Evolutionary conservation across 2,113 vertebrate genomes (phyloP), one percentile per base, ranked within the genome.

Genomic region (Aegithalos caudatus): DNA sequence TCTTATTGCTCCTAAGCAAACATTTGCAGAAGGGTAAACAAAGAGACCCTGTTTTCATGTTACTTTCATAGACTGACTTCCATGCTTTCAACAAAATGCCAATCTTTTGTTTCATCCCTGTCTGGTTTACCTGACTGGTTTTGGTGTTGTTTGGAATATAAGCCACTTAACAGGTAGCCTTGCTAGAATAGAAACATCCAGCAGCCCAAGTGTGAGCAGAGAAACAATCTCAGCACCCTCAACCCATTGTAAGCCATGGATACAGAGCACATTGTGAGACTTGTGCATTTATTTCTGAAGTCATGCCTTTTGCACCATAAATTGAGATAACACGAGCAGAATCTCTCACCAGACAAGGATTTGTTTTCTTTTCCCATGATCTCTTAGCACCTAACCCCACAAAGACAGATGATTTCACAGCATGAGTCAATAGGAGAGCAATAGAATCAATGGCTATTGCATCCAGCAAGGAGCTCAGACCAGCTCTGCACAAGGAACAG

Each of bases 1-100:
- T 97, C 92, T 91, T 85, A 96, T 77, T 79, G 95, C 86, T 98
- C 87, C 93, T 95, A 92, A 96, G 90, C 79, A 96, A 98, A 97
- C 78, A 94, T 95, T 90, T 94, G 78, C 86, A 97, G 57, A 60
- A 92, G 88, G 61, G 92, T 97, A 97, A 98, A 97, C 82, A 97
- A 97, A 93, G 61, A 72, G 37, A 86, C 35, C 71, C 77, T 76
- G 31, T 72, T 95, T 94, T 40, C 76, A 53, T 21, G 53, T 73
- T 81, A 62, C 76, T 92, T 88, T 82, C 60, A 91, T 2, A 77
- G 61, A 81, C 53, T 87, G 84, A 85, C 53, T 92, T 89, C 29
- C 17, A 2, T 50, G 50, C 38, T 81, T 60, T 69, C 53, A 81
- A 89, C 10, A 74, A 82, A 86, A 81, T 4, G 11, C 8, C 35